Base-by-base conservation (phyloP, 1,140 invertebrate genomes). In the Neomicropteryx cornuta region DNA sequence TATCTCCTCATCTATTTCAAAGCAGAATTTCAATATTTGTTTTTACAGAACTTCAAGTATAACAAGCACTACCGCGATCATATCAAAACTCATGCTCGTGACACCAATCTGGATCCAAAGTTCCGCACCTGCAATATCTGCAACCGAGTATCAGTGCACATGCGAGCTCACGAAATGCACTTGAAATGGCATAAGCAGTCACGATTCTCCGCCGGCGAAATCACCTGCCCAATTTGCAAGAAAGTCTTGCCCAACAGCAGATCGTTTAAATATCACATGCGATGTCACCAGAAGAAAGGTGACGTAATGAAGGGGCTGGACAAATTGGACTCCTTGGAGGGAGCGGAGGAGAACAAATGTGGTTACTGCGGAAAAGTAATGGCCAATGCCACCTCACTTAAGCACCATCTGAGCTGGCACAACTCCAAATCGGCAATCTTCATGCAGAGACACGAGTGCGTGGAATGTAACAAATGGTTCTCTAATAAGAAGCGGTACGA, bases 181-280 rank as follows among this genome's bases (percentile, higher is more conserved):
- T 62, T 66, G 58, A 66, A 59, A 38, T 68, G 47, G 51, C 66
- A 68, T 47, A 66, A 62, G 21, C 55, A 65, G 33, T 63, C 60
- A 1, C 56, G 62, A 16, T 65, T 65, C 43, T 47, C 60, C 31
- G 58, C 46, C 43, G 59, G 60, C 19, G 60, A 65, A 48, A 66
- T 65, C 44, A 52, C 62, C 42, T 68, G 66, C 40, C 55, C 60
- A 16, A 59, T 68, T 19, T 68, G 66, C 46, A 58, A 63, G 36
- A 46, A 56, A 24, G 52, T 63, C 1, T 68, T 67, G 34, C 60
- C 62, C 35, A 45, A 46, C 36, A 42, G 62, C 10, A 58, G 58
- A 41, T 57, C 60, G 5, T 65, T 66, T 27, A 53, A 66, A 13
- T 53, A 57, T 0, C 60, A 64, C 20, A 65, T 67, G 60, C 57